Conservation (phyloP, 1,140 invertebrate species). For the Microvelia longipes region DNA sequence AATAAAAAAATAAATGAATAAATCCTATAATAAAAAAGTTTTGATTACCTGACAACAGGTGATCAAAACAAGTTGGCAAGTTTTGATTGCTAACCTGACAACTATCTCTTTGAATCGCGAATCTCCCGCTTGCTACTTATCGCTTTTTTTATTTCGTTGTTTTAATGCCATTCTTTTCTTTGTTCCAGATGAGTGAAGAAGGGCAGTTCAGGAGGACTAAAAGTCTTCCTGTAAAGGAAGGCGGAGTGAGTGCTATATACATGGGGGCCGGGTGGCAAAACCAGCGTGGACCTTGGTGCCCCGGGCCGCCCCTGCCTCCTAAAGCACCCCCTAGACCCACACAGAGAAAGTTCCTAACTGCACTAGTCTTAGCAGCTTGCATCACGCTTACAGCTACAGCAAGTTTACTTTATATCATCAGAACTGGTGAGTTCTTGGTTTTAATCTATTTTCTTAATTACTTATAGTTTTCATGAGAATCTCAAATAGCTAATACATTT, state of each 20-base stretch:
- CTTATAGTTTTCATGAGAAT: too few species aligned
- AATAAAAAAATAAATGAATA: too few species aligned
- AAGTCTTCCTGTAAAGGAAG: not conserved
- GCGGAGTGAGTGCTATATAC: not conserved
- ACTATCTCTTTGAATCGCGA: too few species aligned
- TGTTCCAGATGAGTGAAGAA: conserved; percentile 1
- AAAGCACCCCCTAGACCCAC: not conserved
- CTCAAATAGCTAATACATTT: too few species aligned
- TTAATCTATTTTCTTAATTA: too few species aligned
- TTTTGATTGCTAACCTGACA: too few species aligned
- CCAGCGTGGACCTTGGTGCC: not conserved
- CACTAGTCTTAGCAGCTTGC: not conserved
- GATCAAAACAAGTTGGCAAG: too few species aligned
- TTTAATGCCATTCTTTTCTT: too few species aligned
- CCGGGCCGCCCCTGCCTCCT: not conserved
- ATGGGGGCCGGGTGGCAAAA: not conserved
- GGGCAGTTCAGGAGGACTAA: not conserved
- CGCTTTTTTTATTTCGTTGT: too few species aligned
- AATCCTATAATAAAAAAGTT: too few species aligned
- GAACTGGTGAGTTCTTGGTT: conserved; percentile 1
- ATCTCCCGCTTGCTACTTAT: too few species aligned
- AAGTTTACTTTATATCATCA: not conserved
- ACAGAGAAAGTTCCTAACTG: not conserved
- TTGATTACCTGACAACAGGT: too few species aligned
- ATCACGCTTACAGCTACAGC: not conserved